Evolutionary conservation across 2,797 vertebrate genomes (phyloP).

Genomic region (Sciaenops ocellatus): DNA sequence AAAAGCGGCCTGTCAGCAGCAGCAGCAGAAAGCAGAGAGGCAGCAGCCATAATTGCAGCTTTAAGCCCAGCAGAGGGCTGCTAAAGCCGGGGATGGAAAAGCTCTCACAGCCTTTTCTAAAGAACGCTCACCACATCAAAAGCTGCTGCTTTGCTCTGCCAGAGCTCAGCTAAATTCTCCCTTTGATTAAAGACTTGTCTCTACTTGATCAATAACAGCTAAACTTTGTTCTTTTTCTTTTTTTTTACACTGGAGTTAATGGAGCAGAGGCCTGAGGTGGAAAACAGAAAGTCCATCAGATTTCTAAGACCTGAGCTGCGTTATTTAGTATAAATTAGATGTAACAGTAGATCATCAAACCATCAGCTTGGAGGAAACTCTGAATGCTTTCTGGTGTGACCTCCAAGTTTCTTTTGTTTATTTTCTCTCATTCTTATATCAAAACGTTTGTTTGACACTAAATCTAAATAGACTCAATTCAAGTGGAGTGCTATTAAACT

Average conservation of each 20-base stretch:
- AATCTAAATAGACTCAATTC: accelerated
- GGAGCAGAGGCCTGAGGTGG: slow-evolving; percentile 12
- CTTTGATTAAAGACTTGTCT: slow-evolving; percentile 36
- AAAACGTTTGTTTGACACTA: accelerated
- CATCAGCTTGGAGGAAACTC: slow-evolving; percentile 1
- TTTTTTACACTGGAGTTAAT: neutral
- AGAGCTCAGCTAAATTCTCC: slow-evolving; percentile 20
- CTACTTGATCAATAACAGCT: slow-evolving; percentile 38
- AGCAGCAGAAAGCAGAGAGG: slow-evolving; percentile 41
- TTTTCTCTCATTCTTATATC: neutral
- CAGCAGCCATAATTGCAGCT: slow-evolving; percentile 40
- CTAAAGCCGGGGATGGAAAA: slow-evolving; percentile 29
- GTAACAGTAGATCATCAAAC: slow-evolving; percentile 2
- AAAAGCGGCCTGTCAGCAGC: slow-evolving; percentile 19
- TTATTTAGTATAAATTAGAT: neutral
- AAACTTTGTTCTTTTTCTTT: neutral
- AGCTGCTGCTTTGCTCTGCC: slow-evolving; percentile 1
- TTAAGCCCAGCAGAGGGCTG: slow-evolving; percentile 38
- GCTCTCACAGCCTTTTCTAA: slow-evolving; percentile 36
- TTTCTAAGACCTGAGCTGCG: neutral
- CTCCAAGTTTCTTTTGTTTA: neutral
- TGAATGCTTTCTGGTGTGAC: neutral
- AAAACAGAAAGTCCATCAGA: neutral
- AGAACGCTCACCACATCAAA: slow-evolving; percentile 31
- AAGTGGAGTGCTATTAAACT: neutral